Evolutionary conservation across 35 echinoderm and acorn worm species (phyloP).

Genomic region (Stichopus chloronotus): DNA sequence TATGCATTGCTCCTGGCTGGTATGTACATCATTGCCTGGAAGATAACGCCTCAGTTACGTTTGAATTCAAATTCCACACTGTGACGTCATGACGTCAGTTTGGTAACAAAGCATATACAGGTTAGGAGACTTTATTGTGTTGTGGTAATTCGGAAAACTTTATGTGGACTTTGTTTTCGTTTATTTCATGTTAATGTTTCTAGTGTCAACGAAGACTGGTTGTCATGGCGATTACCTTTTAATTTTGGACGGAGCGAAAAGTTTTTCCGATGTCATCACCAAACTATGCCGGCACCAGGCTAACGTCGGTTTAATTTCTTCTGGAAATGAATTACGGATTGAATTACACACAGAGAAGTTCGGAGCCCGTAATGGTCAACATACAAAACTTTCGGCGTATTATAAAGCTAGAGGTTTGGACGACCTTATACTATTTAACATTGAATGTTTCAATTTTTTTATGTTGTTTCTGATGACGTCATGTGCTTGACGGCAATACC

Average conservation of each 20-base stretch:
- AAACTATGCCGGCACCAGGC: slow-evolving; percentile 82
- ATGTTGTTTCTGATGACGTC: too few relatives aligned
- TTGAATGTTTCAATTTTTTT: too few relatives aligned
- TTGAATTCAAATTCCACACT: too few relatives aligned
- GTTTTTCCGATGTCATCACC: slow-evolving; percentile 79
- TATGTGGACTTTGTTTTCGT: neutral
- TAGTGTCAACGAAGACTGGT: slow-evolving; percentile 55
- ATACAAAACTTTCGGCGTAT: neutral
- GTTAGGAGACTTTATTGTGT: too few relatives aligned
- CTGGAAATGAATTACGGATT: slow-evolving; percentile 62
- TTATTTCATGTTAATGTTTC: slow-evolving; percentile 28
- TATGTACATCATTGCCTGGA: too few relatives aligned
- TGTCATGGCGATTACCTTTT: slow-evolving; percentile 78
- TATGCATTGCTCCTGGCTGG: too few relatives aligned
- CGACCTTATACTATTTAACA: too few relatives aligned
- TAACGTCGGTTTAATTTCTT: slow-evolving; percentile 73
- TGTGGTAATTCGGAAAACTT: too few relatives aligned
- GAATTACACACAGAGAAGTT: slow-evolving; percentile 68
- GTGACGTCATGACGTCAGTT: too few relatives aligned
- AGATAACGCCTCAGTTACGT: too few relatives aligned
- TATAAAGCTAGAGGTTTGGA: neutral
- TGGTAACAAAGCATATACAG: too few relatives aligned
- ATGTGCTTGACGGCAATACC: too few relatives aligned
- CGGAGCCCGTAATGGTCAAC: neutral
- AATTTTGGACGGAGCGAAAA: slow-evolving; percentile 72